Evolutionary conservation across 2,797 vertebrate genomes (phyloP), one percentile per base, ranked within the genome.

Genomic region (Manis javanica): DNA sequence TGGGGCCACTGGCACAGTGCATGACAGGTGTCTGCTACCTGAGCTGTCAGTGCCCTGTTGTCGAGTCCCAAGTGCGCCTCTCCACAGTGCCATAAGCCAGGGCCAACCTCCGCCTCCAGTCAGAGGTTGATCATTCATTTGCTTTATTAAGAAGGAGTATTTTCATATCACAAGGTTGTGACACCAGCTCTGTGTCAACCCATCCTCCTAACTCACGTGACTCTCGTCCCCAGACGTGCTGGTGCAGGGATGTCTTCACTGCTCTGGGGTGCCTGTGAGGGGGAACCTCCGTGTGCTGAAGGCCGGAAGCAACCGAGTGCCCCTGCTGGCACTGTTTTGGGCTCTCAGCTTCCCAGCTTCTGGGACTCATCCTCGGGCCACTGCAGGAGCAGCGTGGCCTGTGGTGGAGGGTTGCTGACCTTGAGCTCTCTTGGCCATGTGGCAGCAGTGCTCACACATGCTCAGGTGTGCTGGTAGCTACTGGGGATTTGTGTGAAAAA

Each of bases 41-140:
- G n/a, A 46, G 16, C 68, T 63, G 29, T 42, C 68, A 0, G 0
- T 1, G 4, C 31, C 51, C 46, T 29, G 1, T 21, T 66, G 37
- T 34, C 61, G 71, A 88, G 37, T 6, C 7, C 4, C 15, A 37
- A 92, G 24, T 13, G 64, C 0, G 3, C 24, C 13, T 92, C 72
- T 29, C 55, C 24, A 37, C 21, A 37, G 39, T 39, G 42, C 26
- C 2, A 1, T 69, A 90, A 83, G 34, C 88, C 61, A 92, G 74
- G 49, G 53, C 21, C 14, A 13, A 37, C 66, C 39, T 68, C 69
- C 39, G 31, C 68, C 55, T 93, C 69, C 46, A 21, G 23, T 81
- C n/a, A 51, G n/a, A 74, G 8, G 64, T 2, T 18, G 26, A 53
- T 64, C 87, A 42, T 78, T 74, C 75, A 51, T 63, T 68, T 57